These are phyloP conservation scores for Erebia aethiops DNA, from an alignment of 2,888 invertebrate species.

Conservation along the genomic window DNA sequence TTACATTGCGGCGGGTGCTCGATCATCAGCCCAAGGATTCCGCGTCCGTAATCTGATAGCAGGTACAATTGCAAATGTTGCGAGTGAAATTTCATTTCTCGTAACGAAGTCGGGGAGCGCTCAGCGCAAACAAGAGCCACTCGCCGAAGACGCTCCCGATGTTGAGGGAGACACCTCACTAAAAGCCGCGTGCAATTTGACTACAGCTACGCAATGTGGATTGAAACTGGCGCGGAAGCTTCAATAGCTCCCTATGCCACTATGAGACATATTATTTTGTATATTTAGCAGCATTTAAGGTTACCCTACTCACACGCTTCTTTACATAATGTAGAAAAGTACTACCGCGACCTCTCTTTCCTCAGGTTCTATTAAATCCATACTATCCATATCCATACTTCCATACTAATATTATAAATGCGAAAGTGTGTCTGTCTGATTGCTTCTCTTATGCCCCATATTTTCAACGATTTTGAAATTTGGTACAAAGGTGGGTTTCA, in stretches of 20 bases:
- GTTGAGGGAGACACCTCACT: constrained; percentile 53
- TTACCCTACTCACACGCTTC: neutral
- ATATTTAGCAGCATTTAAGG: constrained; percentile 14
- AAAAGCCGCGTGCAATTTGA: constrained; percentile 40
- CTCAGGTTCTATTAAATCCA: too few species aligned
- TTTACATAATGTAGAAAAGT: too few species aligned
- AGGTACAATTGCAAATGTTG: constrained; percentile 22
- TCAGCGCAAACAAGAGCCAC: constrained; percentile 47
- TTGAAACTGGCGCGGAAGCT: constrained; percentile 13
- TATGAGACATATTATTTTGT: neutral
- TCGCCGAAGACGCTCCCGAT: constrained; percentile 50
- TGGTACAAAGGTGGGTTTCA: too few species aligned
- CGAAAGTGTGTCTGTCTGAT: too few species aligned
- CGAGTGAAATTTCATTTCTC: constrained; percentile 52
- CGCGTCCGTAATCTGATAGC: neutral
- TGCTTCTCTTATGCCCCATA: too few species aligned
- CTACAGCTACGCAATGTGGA: constrained; percentile 29
- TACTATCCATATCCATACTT: too few species aligned
- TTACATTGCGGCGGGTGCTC: neutral
- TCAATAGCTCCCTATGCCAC: neutral
- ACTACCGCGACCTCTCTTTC: too few species aligned
- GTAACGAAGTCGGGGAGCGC: constrained; percentile 55
- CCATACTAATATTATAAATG: too few species aligned
- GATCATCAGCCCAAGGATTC: neutral
- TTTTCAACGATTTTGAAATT: too few species aligned